Percentiles rank a stretch among this genome's conserved stretches.
phyloP scores from a whole-genome alignment of 2,797 vertebrate genomes.

The Austrolebias charrua region DNA sequence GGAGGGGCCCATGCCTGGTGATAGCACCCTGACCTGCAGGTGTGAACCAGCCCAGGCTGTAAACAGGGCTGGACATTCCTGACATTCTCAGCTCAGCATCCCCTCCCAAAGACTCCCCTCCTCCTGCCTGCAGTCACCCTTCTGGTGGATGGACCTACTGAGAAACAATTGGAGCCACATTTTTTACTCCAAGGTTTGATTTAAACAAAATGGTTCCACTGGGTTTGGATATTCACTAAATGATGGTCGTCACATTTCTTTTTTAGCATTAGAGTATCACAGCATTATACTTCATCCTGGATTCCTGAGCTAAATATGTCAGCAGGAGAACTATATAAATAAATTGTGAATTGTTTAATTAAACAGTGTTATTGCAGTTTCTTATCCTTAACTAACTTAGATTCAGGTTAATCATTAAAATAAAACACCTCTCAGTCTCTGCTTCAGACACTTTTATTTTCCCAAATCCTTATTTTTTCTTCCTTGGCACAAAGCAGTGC shows the following conservation, averaged over 20 bases:
- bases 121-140: constrained; percentile 74
- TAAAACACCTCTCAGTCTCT: constrained; percentile 9
- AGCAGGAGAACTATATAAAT: too few relatives aligned
- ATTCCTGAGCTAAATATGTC: constrained; percentile 50
- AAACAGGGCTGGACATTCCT: constrained; percentile 83
- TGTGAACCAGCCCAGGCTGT: constrained; percentile 79
- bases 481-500: constrained; percentile 61
- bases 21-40: constrained; percentile 85
- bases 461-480: constrained; percentile 41
- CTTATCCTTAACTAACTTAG: constrained; percentile 24
- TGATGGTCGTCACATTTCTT: constrained; percentile 49
- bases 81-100: constrained; percentile 79
- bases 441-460: constrained; percentile 20
- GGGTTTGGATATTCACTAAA: constrained; percentile 53
- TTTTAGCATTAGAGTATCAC: constrained; percentile 36
- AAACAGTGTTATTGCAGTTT: constrained; percentile 40
- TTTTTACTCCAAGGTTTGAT: constrained; percentile 71
- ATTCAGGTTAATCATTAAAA: constrained; percentile 21
- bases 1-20: constrained; percentile 73
- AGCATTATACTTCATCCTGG: constrained; percentile 33
- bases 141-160: constrained; percentile 72
- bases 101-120: constrained; percentile 70
- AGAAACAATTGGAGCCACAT: constrained; percentile 78
- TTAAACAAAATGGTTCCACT: constrained; percentile 47
- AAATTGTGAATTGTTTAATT: constrained; percentile 47